A percentile compares a stretch with the other conserved stretches of the same genome.
Conservation (phyloP, 2,113 vertebrate species). For the Rhinoderma darwinii region DNA sequence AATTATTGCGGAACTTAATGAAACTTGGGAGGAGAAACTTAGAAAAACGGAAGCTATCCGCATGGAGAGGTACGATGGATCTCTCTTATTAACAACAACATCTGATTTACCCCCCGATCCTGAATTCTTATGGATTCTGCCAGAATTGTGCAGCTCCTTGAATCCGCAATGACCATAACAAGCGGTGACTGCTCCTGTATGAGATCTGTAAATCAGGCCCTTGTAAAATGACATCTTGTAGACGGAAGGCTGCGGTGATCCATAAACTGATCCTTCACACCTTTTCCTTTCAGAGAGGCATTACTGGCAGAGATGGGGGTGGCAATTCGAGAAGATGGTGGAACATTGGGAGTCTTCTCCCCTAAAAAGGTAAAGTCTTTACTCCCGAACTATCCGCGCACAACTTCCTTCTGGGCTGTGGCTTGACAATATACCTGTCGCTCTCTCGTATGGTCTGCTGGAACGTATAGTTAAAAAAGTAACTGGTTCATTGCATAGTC, state of each 20-base stretch:
- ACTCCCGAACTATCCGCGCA: not conserved
- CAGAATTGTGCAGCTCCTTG: not conserved
- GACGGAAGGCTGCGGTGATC: not conserved
- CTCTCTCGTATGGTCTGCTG: not conserved
- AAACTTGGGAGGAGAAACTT: slow-evolving; percentile 92
- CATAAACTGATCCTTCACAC: not conserved
- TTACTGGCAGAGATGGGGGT: slow-evolving; percentile 98
- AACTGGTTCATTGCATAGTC: too few species aligned
- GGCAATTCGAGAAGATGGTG: slow-evolving; percentile 96
- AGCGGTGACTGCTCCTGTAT: not conserved
- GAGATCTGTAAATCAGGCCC: not conserved
- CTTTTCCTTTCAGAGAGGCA: slow-evolving; percentile 81
- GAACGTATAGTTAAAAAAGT: not conserved
- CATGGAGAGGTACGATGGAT: slow-evolving; percentile 90
- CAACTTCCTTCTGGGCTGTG: not conserved
- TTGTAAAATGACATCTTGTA: not conserved
- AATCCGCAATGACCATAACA: not conserved
- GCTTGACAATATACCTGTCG: not conserved
- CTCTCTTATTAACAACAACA: not conserved
- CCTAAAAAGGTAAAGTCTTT: slow-evolving; percentile 90
- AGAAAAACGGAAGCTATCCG: slow-evolving; percentile 96
- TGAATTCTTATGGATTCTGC: not conserved
- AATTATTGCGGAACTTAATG: slow-evolving; percentile 97
- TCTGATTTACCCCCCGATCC: not conserved
- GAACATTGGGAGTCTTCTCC: slow-evolving; percentile 96